Conservation (phyloP, 2,113 vertebrate genomes). For the Calidris pugnax region DNA sequence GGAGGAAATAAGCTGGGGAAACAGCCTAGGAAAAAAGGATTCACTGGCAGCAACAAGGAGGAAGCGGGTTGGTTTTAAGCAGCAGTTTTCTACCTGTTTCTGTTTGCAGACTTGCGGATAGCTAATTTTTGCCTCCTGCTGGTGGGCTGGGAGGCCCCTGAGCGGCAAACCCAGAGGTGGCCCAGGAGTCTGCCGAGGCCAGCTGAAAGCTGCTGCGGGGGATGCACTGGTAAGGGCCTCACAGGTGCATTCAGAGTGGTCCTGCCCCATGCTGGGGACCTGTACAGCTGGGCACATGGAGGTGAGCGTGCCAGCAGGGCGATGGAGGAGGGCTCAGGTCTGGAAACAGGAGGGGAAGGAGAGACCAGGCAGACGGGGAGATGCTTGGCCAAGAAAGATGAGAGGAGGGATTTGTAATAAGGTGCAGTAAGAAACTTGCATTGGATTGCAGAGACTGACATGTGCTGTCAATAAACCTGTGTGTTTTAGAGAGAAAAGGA, state of each 20-base stretch:
- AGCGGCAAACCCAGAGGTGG: not conserved
- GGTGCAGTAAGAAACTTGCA: not conserved
- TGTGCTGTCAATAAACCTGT: slow-evolving; percentile 5
- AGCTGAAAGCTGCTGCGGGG: not conserved
- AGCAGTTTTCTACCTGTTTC: not conserved
- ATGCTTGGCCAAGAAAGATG: fast-evolving
- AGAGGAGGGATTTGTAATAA: not conserved
- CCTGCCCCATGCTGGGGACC: fast-evolving
- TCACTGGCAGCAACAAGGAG: not conserved
- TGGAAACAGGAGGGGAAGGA: not conserved
- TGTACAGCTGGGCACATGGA: fast-evolving
- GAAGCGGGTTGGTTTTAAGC: not conserved
- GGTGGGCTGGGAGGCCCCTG: not conserved
- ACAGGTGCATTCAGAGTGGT: fast-evolving
- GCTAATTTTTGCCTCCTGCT: not conserved
- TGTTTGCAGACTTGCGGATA: not conserved
- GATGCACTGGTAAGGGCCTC: not conserved
- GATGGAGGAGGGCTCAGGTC: not conserved
- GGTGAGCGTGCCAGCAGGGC: fast-evolving
- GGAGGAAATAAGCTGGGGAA: not conserved
- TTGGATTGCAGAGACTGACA: not conserved
- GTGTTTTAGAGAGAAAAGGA: slow-evolving; percentile 12
- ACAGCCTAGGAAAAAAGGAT: not conserved
- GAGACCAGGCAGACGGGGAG: fast-evolving
- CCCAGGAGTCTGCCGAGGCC: not conserved